Evolutionary conservation across 2,888 invertebrate genomes (phyloP).

Genomic region (Cordilura impudica): DNA sequence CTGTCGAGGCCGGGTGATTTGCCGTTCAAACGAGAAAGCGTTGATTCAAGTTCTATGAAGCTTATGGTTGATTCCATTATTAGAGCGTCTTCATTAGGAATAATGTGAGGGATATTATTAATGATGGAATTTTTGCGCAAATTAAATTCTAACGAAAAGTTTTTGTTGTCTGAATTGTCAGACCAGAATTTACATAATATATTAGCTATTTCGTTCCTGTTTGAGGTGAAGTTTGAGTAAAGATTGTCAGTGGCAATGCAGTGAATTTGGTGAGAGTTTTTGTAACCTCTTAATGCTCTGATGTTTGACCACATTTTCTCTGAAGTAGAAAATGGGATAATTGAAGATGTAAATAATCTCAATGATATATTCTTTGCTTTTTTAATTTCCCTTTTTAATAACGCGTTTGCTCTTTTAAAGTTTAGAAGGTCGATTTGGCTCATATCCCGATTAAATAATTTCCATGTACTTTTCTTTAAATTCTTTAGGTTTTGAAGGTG

Average conservation of each 20-base stretch:
- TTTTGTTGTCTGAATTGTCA: neutral
- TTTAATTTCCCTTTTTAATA: slow-evolving; percentile 44
- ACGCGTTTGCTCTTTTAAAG: slow-evolving; percentile 33
- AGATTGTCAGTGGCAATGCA: neutral
- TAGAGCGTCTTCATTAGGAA: too few species aligned
- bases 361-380: slow-evolving; percentile 22
- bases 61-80: too few species aligned
- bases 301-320: slow-evolving; percentile 19
- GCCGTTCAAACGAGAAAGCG: too few species aligned
- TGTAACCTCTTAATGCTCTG: slow-evolving; percentile 24
- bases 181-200: neutral
- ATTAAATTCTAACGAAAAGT: too few species aligned
- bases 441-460: slow-evolving; percentile 28
- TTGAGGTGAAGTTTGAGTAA: neutral
- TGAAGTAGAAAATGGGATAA: too few species aligned
- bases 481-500: slow-evolving; percentile 14
- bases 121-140: neutral
- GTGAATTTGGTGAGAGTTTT: neutral
- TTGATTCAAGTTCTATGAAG: neutral
- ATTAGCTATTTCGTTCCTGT: neutral
- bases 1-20: slow-evolving; percentile 16
- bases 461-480: slow-evolving; percentile 29
- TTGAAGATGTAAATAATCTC: too few species aligned
- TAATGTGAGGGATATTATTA: too few species aligned
- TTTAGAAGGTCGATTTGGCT: slow-evolving; percentile 20